Evolutionary conservation across 2,888 invertebrate species (phyloP).

Genomic region (Ichneumoninae sp.): DNA sequence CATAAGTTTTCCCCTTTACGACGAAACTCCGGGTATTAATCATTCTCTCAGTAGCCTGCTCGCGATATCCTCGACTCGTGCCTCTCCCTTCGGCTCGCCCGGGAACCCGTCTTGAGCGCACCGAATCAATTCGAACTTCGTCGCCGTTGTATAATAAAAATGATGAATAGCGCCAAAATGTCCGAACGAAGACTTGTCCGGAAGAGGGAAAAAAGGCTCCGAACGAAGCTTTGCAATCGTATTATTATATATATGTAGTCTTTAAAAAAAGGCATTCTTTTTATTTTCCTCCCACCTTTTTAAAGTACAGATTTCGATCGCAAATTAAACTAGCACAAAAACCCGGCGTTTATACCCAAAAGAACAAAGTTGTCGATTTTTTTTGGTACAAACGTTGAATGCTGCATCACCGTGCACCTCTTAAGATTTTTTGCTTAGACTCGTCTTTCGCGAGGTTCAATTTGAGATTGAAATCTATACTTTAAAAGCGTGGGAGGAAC

Average conservation of each 20-base stretch:
- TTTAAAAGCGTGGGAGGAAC: too few relatives aligned
- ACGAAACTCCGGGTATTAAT: conserved; percentile 67
- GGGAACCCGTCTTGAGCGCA: conserved; percentile 40
- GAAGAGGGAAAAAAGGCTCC: background rate
- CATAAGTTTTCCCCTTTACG: conserved; percentile 67
- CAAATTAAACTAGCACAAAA: too few relatives aligned
- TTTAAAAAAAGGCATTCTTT: too few relatives aligned
- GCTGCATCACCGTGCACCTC: too few relatives aligned
- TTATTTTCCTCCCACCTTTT: too few relatives aligned
- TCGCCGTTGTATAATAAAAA: conserved; percentile 63
- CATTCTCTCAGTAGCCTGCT: conserved; percentile 61
- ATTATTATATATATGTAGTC: background rate
- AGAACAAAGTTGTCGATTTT: too few relatives aligned
- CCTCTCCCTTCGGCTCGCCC: conserved; percentile 31
- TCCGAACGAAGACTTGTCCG: conserved; percentile 19
- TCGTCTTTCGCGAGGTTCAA: too few relatives aligned
- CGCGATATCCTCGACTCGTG: conserved; percentile 60
- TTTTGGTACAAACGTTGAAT: too few relatives aligned
- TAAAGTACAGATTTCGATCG: too few relatives aligned
- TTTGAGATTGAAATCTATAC: too few relatives aligned
- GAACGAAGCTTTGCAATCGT: conserved; percentile 29
- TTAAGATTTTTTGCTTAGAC: too few relatives aligned
- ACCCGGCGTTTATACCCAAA: too few relatives aligned
- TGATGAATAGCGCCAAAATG: conserved; percentile 56
- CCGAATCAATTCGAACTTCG: conserved; percentile 65